Evolutionary conservation across 35 echinoderm and acorn worm species (phyloP).

Genomic region (Nesometra sesokonis): DNA sequence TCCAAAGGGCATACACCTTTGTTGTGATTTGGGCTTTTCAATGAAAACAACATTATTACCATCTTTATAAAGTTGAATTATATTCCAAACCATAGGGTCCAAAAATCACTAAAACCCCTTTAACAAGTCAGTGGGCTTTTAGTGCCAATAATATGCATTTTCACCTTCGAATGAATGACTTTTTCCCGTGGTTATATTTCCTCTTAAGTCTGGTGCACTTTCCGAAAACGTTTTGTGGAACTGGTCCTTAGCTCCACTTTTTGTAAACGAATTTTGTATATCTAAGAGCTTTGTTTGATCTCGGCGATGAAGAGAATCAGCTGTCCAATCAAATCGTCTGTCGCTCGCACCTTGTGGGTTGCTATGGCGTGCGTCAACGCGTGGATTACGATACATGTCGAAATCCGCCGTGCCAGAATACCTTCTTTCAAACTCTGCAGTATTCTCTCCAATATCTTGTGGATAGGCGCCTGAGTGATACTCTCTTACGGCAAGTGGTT

Average conservation of each 20-base stretch:
- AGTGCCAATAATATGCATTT: constrained; percentile 84
- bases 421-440: no score
- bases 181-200: constrained; percentile 67
- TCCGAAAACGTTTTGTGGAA: constrained; percentile 66
- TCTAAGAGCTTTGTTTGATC: constrained; percentile 63
- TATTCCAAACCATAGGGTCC: no score
- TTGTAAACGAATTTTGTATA: constrained; percentile 86
- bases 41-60: no score
- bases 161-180: constrained; percentile 78
- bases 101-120: no score
- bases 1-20: no score
- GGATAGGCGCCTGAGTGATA: constrained; percentile 33
- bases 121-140: no score
- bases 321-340: constrained; percentile 50
- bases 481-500: constrained; percentile 40
- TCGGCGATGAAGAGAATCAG: constrained; percentile 42
- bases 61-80: no score
- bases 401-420: constrained; percentile 25
- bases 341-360: constrained; percentile 58
- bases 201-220: constrained; percentile 70
- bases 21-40: no score
- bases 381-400: constrained; percentile 37
- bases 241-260: constrained; percentile 26
- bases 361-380: constrained; percentile 48
- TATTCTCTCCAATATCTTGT: constrained; percentile 10